Evolutionary conservation across 2,888 invertebrate species (phyloP).

Genomic region (Drosophila nr. perissopoda): DNA sequence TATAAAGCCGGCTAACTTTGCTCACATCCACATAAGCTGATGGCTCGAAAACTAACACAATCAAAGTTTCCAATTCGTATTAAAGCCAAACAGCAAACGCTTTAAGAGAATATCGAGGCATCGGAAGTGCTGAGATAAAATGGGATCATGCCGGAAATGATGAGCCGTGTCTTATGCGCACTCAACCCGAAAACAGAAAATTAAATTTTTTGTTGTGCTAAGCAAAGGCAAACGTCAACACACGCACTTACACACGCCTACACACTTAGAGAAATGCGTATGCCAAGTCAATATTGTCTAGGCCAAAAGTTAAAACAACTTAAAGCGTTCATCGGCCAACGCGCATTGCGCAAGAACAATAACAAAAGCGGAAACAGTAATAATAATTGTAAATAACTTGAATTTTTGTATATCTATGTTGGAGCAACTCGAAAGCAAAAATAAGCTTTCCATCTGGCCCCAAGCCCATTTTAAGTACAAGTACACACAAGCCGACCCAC

Average conservation of each 20-base stretch:
- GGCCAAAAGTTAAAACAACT: conserved; percentile 57
- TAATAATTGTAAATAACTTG: conserved; percentile 76
- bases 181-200: conserved; percentile 68
- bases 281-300: conserved; percentile 59
- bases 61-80: conserved; percentile 23
- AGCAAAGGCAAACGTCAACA: conserved; percentile 46
- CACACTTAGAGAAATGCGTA: conserved; percentile 15
- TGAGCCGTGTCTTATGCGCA: conserved; percentile 55
- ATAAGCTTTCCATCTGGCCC: conserved; percentile 55
- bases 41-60: conserved; percentile 26
- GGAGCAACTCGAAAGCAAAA: conserved; percentile 19
- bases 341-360: conserved; percentile 48
- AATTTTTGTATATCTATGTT: conserved; percentile 37
- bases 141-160: conserved; percentile 55
- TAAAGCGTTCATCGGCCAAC: conserved; percentile 62
- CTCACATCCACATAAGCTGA: conserved; percentile 20
- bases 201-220: conserved; percentile 69
- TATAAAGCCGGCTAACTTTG: conserved; percentile 24
- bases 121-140: conserved; percentile 37
- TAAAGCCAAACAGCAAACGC: conserved; percentile 24
- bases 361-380: conserved; percentile 45
- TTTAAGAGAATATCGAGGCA: conserved; percentile 33
- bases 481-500: conserved; percentile 34
- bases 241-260: conserved; percentile 15
- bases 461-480: conserved; percentile 52